Evolutionary conservation across 1,140 invertebrate species (phyloP).

Genomic region (Drosophila arawakana): DNA sequence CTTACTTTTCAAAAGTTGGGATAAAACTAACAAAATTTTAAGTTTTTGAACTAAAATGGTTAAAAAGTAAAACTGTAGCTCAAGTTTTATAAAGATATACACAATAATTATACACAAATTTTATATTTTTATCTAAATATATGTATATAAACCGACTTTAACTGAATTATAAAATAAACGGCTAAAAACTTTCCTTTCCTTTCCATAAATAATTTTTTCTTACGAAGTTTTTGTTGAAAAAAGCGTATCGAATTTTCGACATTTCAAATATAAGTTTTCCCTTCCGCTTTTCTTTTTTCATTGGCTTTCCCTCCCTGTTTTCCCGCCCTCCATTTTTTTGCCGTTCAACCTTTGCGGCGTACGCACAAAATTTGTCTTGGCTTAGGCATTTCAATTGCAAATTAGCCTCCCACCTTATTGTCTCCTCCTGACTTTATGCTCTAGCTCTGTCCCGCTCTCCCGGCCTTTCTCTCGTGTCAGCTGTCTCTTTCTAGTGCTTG

Average conservation of each 20-base stretch:
- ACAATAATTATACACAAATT: no score
- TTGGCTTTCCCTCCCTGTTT: not conserved
- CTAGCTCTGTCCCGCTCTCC: not conserved
- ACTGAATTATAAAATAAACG: no score
- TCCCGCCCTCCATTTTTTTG: not conserved
- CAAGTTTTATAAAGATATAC: no score
- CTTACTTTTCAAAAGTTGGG: no score
- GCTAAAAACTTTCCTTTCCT: no score
- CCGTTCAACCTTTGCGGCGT: conserved; percentile 22
- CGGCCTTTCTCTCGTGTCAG: not conserved
- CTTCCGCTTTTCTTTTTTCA: not conserved
- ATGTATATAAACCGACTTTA: no score
- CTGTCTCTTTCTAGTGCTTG: conserved; percentile 1
- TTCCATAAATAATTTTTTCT: no score
- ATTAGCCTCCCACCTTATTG: conserved; percentile 51
- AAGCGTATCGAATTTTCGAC: not conserved
- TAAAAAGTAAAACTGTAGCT: no score
- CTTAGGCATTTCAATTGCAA: conserved; percentile 77
- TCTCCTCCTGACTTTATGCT: not conserved
- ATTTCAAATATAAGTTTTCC: not conserved
- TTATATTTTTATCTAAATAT: no score
- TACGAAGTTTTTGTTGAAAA: no score
- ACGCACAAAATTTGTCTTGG: conserved; percentile 62
- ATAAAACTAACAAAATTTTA: no score
- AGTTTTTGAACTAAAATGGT: no score